Percentiles rank a stretch among this genome's conserved stretches.
phyloP scores from a whole-genome alignment of 1,140 invertebrate species.

The Anastrepha ludens region DNA sequence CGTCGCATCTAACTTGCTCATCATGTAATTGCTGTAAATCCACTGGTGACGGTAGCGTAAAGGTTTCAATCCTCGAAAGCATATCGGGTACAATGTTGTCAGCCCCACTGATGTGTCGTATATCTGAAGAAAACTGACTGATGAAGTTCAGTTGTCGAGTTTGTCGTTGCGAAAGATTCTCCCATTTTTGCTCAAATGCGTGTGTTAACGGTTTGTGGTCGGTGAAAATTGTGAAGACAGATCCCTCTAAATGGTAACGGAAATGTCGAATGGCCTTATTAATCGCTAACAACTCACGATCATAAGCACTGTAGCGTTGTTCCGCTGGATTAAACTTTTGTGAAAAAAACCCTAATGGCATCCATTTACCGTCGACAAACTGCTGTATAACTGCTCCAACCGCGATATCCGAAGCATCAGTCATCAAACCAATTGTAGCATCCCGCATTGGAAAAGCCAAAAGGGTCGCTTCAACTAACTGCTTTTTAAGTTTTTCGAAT shows the following conservation, averaged over 20 bases:
- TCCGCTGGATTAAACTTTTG: background rate
- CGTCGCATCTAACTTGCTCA: background rate
- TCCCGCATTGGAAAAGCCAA: background rate
- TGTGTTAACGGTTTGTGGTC: conserved; percentile 25
- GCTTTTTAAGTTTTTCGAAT: conserved; percentile 21
- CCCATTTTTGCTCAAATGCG: conserved; percentile 42
- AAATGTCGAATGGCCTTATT: conserved; percentile 29
- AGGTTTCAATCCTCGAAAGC: background rate
- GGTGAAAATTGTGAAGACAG: no score
- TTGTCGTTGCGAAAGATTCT: background rate
- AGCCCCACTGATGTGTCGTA: background rate
- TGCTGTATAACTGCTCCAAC: background rate
- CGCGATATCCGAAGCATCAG: no score
- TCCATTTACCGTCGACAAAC: background rate
- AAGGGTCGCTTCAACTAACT: background rate
- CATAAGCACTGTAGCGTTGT: conserved; percentile 47
- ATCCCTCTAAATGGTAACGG: background rate
- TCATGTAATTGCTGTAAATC: background rate
- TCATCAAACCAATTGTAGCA: background rate
- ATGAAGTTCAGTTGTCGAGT: background rate
- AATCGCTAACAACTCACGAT: conserved; percentile 24
- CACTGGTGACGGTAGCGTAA: background rate
- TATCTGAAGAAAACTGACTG: background rate
- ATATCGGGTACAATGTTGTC: background rate
- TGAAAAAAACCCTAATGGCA: conserved; percentile 32